phyloP scores from a whole-genome alignment of 2,113 vertebrate genomes.

The Odontesthes bonariensis region DNA sequence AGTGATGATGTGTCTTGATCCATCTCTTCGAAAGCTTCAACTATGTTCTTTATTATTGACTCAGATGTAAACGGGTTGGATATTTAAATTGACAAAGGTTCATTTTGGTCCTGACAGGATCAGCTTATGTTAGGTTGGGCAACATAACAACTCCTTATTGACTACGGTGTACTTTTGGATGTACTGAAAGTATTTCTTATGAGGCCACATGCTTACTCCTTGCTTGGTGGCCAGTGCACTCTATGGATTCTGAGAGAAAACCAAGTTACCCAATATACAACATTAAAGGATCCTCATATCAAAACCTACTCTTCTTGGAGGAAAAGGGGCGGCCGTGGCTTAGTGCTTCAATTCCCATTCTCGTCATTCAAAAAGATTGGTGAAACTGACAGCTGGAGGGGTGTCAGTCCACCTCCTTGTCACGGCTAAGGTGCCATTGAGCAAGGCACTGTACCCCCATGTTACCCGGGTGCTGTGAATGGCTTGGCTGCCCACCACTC shows the following conservation, averaged over 20 bases:
- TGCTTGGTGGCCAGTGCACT: not conserved
- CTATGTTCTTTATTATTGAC: slow-evolving; percentile 46
- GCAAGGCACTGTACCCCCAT: too few species aligned
- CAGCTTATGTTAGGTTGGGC: slow-evolving; percentile 52
- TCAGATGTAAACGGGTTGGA: slow-evolving; percentile 45
- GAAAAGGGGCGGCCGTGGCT: too few species aligned
- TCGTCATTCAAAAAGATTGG: too few species aligned
- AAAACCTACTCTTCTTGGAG: too few species aligned
- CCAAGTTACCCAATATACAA: too few species aligned
- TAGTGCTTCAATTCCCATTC: too few species aligned
- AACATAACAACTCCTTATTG: slow-evolving; percentile 55
- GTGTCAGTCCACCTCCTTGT: too few species aligned
- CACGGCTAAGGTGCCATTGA: too few species aligned
- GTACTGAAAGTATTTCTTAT: slow-evolving; percentile 44
- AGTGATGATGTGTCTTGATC: slow-evolving; percentile 61
- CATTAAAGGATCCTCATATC: too few species aligned
- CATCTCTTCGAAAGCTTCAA: slow-evolving; percentile 38
- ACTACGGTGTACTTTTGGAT: slow-evolving; percentile 26
- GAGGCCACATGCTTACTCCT: not conserved
- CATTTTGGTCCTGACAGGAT: slow-evolving; percentile 68
- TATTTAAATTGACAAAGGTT: slow-evolving; percentile 70
- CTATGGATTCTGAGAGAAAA: not conserved
- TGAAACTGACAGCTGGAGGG: too few species aligned
- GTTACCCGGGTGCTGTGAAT: too few species aligned
- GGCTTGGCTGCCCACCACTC: too few species aligned